Conservation (phyloP, 1,140 invertebrate genomes). For the Antheraea mylitta region DNA sequence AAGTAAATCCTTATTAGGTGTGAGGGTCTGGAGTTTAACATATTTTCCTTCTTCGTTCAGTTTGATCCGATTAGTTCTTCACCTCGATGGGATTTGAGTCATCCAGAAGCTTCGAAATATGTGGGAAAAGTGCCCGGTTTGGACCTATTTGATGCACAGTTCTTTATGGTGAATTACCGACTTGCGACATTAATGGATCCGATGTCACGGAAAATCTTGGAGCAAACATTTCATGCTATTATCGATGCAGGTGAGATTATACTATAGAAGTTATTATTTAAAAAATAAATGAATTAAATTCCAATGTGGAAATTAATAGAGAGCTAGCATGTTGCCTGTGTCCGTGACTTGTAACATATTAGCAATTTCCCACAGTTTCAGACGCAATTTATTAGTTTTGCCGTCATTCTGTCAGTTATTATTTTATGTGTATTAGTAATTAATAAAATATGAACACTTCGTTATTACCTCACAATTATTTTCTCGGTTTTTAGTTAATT, state of each 20-base stretch:
- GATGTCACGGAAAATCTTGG: constrained; percentile 43
- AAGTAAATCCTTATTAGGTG: no score
- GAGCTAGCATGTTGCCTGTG: no score
- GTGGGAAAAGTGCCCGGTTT: constrained; percentile 35
- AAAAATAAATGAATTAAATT: background rate
- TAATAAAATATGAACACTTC: no score
- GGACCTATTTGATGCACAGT: constrained; percentile 50
- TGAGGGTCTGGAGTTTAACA: no score
- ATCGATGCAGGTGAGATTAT: constrained; percentile 46
- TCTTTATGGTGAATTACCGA: constrained; percentile 47
- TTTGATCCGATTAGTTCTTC: background rate
- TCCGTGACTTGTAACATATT: no score
- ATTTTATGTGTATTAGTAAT: no score
- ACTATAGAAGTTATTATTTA: background rate
- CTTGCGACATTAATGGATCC: constrained; percentile 39
- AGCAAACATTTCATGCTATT: constrained; percentile 53
- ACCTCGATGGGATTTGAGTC: constrained; percentile 31
- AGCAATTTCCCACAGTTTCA: no score
- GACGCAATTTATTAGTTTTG: no score
- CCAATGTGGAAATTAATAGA: no score
- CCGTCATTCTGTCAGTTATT: no score
- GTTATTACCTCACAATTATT: no score
- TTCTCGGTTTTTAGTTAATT: no score
- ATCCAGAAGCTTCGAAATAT: constrained; percentile 37
- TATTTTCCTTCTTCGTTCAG: background rate